Evolutionary conservation across 2,888 invertebrate genomes (phyloP).

Genomic region (Leucophenga montana): DNA sequence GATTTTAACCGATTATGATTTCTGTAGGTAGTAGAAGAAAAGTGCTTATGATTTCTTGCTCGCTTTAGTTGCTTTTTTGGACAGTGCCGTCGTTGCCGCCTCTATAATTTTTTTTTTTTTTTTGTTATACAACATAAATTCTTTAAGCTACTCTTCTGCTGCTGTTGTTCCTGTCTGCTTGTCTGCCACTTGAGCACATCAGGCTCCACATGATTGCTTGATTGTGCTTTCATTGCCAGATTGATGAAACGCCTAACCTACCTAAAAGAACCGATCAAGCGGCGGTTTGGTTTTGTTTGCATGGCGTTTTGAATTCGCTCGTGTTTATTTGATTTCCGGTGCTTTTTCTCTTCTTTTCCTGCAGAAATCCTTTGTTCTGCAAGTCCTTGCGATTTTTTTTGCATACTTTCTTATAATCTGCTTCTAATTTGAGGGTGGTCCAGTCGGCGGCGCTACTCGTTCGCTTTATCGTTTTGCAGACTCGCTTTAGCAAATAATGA

Average conservation of each 20-base stretch:
- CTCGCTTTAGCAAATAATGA: too few species aligned
- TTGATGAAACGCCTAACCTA: not conserved
- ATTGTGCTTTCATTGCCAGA: not conserved
- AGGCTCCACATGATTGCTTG: conserved; percentile 12
- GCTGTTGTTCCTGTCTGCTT: conserved; percentile 1
- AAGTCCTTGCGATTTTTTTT: too few species aligned
- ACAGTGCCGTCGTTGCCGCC: too few species aligned
- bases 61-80: too few species aligned
- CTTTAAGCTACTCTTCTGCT: conserved; percentile 1
- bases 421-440: conserved; percentile 23
- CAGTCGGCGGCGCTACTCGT: not conserved
- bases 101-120: not conserved
- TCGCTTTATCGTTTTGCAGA: too few species aligned
- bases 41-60: too few species aligned
- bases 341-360: conserved; percentile 6
- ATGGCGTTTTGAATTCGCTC: conserved; percentile 18
- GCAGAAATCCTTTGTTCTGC: too few species aligned
- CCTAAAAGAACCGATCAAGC: not conserved
- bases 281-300: conserved; percentile 15
- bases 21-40: too few species aligned
- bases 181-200: not conserved
- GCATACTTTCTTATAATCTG: not conserved
- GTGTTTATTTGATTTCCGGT: conserved; percentile 24
- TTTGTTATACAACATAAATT: not conserved
- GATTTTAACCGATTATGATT: too few species aligned